Evolutionary conservation across 2,888 invertebrate species (phyloP).

Genomic region (Plemyria rubiginata): DNA sequence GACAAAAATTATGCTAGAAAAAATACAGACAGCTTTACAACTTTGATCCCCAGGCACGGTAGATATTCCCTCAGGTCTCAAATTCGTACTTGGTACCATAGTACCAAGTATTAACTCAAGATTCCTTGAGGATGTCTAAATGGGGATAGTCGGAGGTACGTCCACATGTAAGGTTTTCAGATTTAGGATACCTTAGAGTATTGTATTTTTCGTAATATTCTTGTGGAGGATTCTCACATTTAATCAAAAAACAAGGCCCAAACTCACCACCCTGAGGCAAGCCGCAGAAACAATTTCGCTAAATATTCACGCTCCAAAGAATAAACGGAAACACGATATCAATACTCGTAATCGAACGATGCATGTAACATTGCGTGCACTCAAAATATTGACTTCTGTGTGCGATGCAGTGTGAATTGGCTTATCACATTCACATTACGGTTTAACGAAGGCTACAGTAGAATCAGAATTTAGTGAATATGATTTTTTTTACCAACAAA

Average conservation of each 20-base stretch:
- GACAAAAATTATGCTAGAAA: too few relatives aligned
- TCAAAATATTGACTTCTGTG: constrained; percentile 38
- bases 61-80: too few relatives aligned
- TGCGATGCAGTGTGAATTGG: constrained; percentile 15
- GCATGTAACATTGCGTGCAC: constrained; percentile 40
- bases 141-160: too few relatives aligned
- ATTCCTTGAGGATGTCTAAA: too few relatives aligned
- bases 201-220: neutral
- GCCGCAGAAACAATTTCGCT: constrained; percentile 42
- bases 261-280: constrained; percentile 39
- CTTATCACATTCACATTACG: constrained; percentile 8
- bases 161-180: too few relatives aligned
- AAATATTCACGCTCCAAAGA: constrained; percentile 47
- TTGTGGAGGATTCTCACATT: neutral
- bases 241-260: constrained; percentile 37
- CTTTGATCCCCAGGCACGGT: too few relatives aligned
- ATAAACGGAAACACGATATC: constrained; percentile 46
- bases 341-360: constrained; percentile 44
- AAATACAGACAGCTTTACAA: too few relatives aligned
- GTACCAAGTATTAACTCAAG: too few relatives aligned
- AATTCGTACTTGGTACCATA: too few relatives aligned
- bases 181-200: neutral
- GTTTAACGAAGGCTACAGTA: constrained; percentile 11
- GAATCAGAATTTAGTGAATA: constrained; percentile 8
- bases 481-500: neutral